Evolutionary conservation across 2,888 invertebrate species (phyloP).

Genomic region (Tanytarsus gracilentus): DNA sequence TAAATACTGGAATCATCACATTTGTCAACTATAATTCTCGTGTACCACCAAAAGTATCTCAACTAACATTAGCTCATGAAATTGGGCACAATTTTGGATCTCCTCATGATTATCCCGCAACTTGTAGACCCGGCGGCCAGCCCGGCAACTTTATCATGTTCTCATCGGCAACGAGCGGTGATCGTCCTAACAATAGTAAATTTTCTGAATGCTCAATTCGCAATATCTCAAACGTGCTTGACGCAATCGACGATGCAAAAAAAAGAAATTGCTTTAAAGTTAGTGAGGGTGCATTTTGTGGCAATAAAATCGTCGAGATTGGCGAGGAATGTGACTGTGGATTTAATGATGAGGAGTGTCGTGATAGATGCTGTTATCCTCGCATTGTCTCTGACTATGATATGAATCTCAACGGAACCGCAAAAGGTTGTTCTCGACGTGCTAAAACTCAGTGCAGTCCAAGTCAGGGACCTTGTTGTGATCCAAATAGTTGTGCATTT

Average conservation of each 20-base stretch:
- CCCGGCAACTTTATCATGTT: slow-evolving; percentile 99
- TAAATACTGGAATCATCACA: slow-evolving; percentile 98
- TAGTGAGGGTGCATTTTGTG: slow-evolving; percentile 90
- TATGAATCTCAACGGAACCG: slow-evolving; percentile 56
- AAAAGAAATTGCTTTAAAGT: slow-evolving; percentile 86
- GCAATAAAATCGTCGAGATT: slow-evolving; percentile 96
- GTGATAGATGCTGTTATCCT: slow-evolving; percentile 89
- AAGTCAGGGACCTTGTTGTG: slow-evolving; percentile 96
- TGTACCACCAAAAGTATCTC: slow-evolving; percentile 92
- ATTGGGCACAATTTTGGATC: slow-evolving; percentile 99
- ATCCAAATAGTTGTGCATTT: slow-evolving; percentile 67
- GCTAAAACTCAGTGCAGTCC: slow-evolving; percentile 73
- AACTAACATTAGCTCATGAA: slow-evolving; percentile 95
- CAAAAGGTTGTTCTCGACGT: slow-evolving; percentile 71
- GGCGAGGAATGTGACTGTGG: slow-evolving; percentile 98
- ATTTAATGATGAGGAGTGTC: slow-evolving; percentile 86
- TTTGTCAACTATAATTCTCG: slow-evolving; percentile 97
- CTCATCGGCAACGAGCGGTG: slow-evolving; percentile 96
- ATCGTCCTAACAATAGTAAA: slow-evolving; percentile 93
- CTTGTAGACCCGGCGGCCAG: slow-evolving; percentile 82
- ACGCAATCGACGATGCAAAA: slow-evolving; percentile 81
- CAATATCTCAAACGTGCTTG: slow-evolving; percentile 89
- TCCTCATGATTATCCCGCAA: slow-evolving; percentile 88
- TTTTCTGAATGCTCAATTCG: slow-evolving; percentile 92
- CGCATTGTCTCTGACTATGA: slow-evolving; percentile 63